These are phyloP conservation scores for Etheostoma spectabile DNA, from an alignment of 2,113 vertebrate species.

Conservation along the genomic window DNA sequence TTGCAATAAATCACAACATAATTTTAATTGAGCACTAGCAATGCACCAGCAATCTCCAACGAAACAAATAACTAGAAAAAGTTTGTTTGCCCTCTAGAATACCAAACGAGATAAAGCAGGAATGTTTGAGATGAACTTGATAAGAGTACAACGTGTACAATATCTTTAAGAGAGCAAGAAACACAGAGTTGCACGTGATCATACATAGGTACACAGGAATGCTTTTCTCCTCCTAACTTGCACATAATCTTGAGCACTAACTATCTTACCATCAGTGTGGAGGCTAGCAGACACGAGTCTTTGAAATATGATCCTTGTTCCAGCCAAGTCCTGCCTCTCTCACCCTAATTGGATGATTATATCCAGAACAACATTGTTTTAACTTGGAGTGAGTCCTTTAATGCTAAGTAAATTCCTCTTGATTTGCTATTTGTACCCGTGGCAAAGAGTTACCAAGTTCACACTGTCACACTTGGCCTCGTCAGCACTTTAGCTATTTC, in stretches of 20 bases:
- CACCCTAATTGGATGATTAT: conserved; percentile 86
- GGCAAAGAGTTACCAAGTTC: conserved; percentile 70
- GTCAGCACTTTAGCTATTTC: conserved; percentile 68
- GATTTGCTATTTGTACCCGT: conserved; percentile 81
- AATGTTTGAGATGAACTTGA: conserved; percentile 62
- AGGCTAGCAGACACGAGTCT: conserved; percentile 85
- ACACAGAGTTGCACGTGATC: conserved; percentile 53
- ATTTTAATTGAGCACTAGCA: neutral
- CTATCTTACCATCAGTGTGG: conserved; percentile 85
- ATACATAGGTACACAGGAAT: conserved; percentile 53
- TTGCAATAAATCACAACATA: neutral
- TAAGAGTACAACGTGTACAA: conserved; percentile 54
- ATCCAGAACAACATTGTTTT: conserved; percentile 90
- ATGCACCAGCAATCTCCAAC: conserved; percentile 17
- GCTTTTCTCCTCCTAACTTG: conserved; percentile 49
- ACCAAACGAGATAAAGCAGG: conserved; percentile 39
- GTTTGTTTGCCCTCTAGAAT: conserved; percentile 17
- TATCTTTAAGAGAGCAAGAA: conserved; percentile 44
- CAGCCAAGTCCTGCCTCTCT: conserved; percentile 83
- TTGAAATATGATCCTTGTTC: conserved; percentile 88
- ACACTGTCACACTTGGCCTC: conserved; percentile 58
- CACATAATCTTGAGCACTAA: conserved; percentile 54
- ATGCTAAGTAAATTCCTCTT: conserved; percentile 82
- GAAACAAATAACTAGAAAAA: neutral
- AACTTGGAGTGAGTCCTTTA: conserved; percentile 74